These are phyloP conservation scores for Tor tambroides DNA, from an alignment of 2,113 vertebrate genomes.

Conservation along the genomic window DNA sequence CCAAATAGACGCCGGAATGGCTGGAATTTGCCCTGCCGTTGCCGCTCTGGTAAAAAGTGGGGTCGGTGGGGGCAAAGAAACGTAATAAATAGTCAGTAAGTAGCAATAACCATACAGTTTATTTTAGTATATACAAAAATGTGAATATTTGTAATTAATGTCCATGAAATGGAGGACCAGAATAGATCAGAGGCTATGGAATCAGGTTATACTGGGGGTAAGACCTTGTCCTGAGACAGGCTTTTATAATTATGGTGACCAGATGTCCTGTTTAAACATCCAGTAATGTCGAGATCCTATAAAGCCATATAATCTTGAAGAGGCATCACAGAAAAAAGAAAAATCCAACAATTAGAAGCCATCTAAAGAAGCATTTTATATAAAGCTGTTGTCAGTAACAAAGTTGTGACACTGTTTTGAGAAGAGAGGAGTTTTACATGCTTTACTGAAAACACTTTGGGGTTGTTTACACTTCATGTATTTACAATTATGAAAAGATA, in stretches of 20 bases:
- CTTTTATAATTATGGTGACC: neutral
- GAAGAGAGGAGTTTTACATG: neutral
- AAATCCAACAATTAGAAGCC: neutral
- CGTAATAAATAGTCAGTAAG: conserved; percentile 49
- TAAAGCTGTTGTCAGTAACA: neutral
- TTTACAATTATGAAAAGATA: neutral
- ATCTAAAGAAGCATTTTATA: neutral
- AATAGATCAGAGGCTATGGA: neutral
- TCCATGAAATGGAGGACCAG: conserved; percentile 12
- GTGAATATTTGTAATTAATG: neutral
- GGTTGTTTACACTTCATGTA: neutral
- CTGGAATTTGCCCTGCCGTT: conserved; percentile 91
- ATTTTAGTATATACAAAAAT: neutral
- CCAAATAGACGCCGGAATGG: conserved; percentile 91
- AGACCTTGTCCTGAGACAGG: neutral
- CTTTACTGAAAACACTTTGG: neutral
- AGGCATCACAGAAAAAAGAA: neutral
- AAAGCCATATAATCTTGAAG: neutral
- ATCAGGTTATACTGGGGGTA: neutral
- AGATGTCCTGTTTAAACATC: neutral
- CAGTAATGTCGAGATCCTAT: neutral
- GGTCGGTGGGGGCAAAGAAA: conserved; percentile 43
- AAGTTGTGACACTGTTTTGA: neutral
- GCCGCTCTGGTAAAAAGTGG: conserved; percentile 81
- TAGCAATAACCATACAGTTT: conserved; percentile 1